Evolutionary conservation across 2,888 invertebrate genomes (phyloP), one percentile per base, ranked within the genome.

Genomic region (Pyralis farinalis): DNA sequence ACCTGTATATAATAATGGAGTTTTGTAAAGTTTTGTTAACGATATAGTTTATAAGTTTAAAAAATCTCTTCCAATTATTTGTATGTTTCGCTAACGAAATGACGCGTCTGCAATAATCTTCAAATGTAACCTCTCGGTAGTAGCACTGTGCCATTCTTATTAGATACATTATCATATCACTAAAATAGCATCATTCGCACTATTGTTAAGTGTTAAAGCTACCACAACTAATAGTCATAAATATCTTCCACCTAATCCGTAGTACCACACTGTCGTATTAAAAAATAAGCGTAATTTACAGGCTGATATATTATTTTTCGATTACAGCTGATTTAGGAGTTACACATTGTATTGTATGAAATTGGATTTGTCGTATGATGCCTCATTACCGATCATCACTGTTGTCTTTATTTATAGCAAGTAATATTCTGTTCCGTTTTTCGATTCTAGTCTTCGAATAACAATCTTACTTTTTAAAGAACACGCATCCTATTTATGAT

Each of bases 1-100:
- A 64, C 63, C 63, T 85, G 83, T 85, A 80, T 68, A 84, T 83
- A 82, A 72, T 41, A 37, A 64, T 64, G 63, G 62, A 61, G 66
- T 65, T 70, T 68, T 74, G 62, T 76, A 72, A 69, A 70, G 47
- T 49, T 62, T 63, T 63, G 56, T 59, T 58, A 51, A 56, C 54
- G 47, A 49, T 55, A 52, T 54, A 55, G 58, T 60, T 49, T 56
- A 48, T 71, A 69, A 62, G 63, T 61, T n/a, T 60, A 49, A 55
- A 46, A 60, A 59, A 67, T 59, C 51, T 74, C 73, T 76, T 76
- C 76, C 76, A 75, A 60, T n/a, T 67, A 40, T 63, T 51, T 57
- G 45, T 54, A 57, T 65, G 61, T 65, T 66, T 60, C 55, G 54
- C 51, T 46, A 40, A 38, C 33, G 37, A 40, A 48, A 62, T 57